Base-by-base conservation (phyloP, 2,797 vertebrate species). In the Sebastes trivittatus region DNA sequence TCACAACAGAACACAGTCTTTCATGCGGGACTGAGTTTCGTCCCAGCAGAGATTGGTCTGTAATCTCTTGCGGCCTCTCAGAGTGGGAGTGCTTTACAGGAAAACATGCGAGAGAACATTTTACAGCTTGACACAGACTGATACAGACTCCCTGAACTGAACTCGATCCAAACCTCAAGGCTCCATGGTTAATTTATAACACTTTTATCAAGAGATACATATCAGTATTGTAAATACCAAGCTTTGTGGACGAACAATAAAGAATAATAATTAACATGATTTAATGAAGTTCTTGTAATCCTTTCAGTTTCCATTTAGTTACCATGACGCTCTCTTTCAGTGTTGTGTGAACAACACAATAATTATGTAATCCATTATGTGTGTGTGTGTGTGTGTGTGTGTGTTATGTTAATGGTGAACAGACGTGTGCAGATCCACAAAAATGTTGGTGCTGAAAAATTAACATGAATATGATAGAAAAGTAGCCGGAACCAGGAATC, bases 51-150 rank as follows among this genome's bases (percentile, higher is more conserved):
- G 16, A 77, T 67, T 49, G 65, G 18, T n/a, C 16, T 68, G 49
- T 42, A 59, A 63, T 85, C 46, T 77, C 36, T 69, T 69, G 49
- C 52, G 66, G 72, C 36, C 55, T 81, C 55, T 59, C 36, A 34
- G 71, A 52, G 79, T 77, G 67, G 82, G 84, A 82, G 77, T 64
- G 42, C 38, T 80, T 22, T 30, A 61, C 61, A 64, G 52, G 54
- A 72, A 78, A 76, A 75, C 22, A 34, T 30, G 32, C 14, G 71
- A 59, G 66, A 81, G 61, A 82, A 58, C 27, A 76, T 74, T 79
- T 71, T n/a, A 71, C 70, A 87, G 81, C 74, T 36, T 75, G 74
- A 78, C 83, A 89, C 83, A 66, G 78, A 52, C 76, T 76, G 84
- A 80, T 76, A 85, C 89, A 42, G 13, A 83, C 80, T 85, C 72